Conservation (phyloP, 37 sponge, comb jelly and placozoan genomes). For the Spongilla lacustris region DNA sequence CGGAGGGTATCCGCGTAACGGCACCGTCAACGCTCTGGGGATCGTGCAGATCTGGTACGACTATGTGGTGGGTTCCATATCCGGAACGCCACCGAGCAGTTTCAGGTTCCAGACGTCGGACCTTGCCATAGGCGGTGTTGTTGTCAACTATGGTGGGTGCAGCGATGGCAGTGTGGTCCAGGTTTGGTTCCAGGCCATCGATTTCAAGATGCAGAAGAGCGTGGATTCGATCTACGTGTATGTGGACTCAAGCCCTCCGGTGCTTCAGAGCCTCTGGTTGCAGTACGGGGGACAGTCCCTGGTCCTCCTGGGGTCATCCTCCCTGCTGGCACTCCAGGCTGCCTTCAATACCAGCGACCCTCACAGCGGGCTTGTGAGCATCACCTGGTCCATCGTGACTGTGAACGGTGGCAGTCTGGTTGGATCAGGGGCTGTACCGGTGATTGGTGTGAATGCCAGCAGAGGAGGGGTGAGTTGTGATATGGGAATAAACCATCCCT, state of each 20-base stretch:
- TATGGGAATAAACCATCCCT: too few relatives aligned
- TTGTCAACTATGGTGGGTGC: neutral
- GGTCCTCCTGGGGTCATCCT: constrained; percentile 37
- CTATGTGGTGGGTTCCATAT: constrained; percentile 33
- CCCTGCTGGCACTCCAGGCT: constrained; percentile 38
- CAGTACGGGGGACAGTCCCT: constrained; percentile 39
- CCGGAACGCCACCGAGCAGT: constrained; percentile 36
- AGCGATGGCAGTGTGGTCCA: constrained; percentile 73
- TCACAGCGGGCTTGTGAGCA: constrained; percentile 60
- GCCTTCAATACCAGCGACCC: constrained; percentile 53
- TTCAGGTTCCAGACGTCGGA: constrained; percentile 37
- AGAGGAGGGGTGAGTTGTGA: too few relatives aligned
- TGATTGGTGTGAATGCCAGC: too few relatives aligned
- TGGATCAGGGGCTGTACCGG: too few relatives aligned
- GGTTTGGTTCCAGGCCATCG: constrained; percentile 74
- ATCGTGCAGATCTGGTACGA: constrained; percentile 49
- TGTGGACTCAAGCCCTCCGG: constrained; percentile 75
- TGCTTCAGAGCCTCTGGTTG: constrained; percentile 46
- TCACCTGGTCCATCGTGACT: constrained; percentile 72
- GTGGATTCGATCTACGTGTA: constrained; percentile 63
- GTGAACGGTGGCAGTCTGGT: neutral
- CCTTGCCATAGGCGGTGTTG: constrained; percentile 45
- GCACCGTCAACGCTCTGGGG: constrained; percentile 73
- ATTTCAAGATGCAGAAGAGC: constrained; percentile 28
- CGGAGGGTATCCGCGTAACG: constrained; percentile 60